Base-by-base conservation (phyloP, 2,888 invertebrate species). In the Phymatocera aterrima region DNA sequence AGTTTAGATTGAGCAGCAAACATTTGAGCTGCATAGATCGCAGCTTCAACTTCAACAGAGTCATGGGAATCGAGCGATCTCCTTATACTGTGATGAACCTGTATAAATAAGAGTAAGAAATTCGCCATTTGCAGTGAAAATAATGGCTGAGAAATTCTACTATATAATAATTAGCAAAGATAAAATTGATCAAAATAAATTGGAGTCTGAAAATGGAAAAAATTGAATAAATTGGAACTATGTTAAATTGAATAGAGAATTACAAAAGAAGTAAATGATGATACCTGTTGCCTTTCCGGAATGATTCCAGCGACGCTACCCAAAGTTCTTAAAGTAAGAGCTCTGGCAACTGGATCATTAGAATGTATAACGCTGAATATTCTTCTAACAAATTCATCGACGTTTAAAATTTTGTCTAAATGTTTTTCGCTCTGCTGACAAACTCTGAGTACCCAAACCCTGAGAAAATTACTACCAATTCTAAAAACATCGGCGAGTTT, bases 371-470 rank as follows among this genome's bases (percentile, higher is more conserved):
- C 99, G 90, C 97, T 96, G 86, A 96, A 98, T 34, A 99, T 95
- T 84, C 98, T 92, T 65, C 97, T 93, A 3, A 98, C 94, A 91
- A 97, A 97, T 91, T 99, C 98, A 86, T 99, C 98, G 0, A 98
- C 96, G 89, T 98, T 99, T 34, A 98, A 92, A 82, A 99, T 98
- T 92, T 97, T 99, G 88, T 98, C 98, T 78, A 99, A 92, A 91
- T 99, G 98, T 88, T 97, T 97, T 88, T 98, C 97, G 88, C 98
- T 98, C 88, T 99, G 98, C 84, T 98, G 97, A 82, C 98, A 97
- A 0, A 99, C 98, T 77, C 97, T 93, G 51, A 98, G 91, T 0
- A 99, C 96, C 94, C 98, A 98, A 51, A 98, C 93, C 4, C 99
- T 94, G 48, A 99, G 91, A 87, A 99, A 97, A 90, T 99, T 99